Evolutionary conservation across 2,113 vertebrate genomes (phyloP).

Genomic region (Peromyscus californicus): DNA sequence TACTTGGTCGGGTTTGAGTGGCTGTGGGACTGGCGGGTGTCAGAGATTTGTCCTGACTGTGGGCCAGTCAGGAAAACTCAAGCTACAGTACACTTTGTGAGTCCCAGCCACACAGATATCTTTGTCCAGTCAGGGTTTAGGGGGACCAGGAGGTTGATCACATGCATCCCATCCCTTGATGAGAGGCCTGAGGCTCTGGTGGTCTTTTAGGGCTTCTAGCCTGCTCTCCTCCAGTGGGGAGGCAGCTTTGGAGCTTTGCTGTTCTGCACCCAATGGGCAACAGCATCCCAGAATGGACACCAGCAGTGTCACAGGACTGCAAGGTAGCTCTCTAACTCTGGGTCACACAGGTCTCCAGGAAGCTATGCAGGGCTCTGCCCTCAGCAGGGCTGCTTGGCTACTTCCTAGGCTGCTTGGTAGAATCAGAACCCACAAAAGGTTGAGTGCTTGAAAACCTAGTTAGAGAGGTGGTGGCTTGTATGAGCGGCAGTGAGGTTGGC

Average conservation of each 20-base stretch:
- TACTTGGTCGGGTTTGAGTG: too few species aligned
- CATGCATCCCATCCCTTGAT: constrained; percentile 76
- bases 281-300: neutral
- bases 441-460: constrained; percentile 14
- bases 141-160: constrained; percentile 75
- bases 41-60: too few species aligned
- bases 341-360: neutral
- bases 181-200: constrained; percentile 82
- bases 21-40: too few species aligned
- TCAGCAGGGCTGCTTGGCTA: neutral
- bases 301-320: neutral
- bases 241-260: neutral
- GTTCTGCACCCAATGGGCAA: neutral
- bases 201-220: constrained; percentile 59
- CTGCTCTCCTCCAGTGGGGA: neutral
- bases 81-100: constrained; percentile 76
- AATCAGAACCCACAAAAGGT: neutral
- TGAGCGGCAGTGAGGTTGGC: neutral
- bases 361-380: neutral
- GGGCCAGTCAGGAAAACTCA: too few species aligned
- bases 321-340: neutral
- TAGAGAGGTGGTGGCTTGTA: neutral
- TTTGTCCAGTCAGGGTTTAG: constrained; percentile 84
- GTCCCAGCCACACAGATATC: constrained; percentile 78
- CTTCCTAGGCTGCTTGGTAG: neutral